These are phyloP conservation scores for Podotricha telesiphe DNA, from an alignment of 2,888 invertebrate species.

Conservation along the genomic window DNA sequence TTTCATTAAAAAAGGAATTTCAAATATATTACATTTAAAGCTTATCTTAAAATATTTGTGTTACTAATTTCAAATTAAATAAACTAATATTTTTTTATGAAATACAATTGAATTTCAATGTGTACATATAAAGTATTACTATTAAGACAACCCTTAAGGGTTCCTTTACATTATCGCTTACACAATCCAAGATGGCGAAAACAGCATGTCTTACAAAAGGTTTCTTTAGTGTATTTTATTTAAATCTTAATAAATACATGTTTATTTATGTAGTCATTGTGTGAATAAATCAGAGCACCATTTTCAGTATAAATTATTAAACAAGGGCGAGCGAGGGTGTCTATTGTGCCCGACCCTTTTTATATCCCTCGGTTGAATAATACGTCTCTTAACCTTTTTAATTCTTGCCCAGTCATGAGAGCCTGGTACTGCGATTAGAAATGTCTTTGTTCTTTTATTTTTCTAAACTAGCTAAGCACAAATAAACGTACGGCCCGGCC, in stretches of 20 bases:
- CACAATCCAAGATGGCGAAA: neutral
- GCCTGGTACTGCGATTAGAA: conserved; percentile 65
- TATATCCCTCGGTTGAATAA: conserved; percentile 51
- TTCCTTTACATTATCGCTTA: neutral
- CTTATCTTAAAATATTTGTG: too few species aligned
- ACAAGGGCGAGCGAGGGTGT: conserved; percentile 50
- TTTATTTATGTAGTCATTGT: conserved; percentile 28
- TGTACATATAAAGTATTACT: neutral
- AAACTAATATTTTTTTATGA: too few species aligned
- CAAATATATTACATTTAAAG: too few species aligned
- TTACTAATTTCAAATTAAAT: too few species aligned
- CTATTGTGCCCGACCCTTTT: conserved; percentile 56
- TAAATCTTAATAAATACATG: conserved; percentile 24
- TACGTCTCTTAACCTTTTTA: conserved; percentile 50
- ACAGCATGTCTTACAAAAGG: neutral
- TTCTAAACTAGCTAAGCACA: conserved; percentile 18
- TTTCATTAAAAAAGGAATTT: too few species aligned
- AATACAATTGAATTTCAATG: neutral
- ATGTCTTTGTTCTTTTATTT: conserved; percentile 46
- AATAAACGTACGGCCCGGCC: neutral
- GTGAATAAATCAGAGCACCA: conserved; percentile 43
- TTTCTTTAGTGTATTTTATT: conserved; percentile 20
- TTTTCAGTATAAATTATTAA: conserved; percentile 42
- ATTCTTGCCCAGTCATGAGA: conserved; percentile 55
- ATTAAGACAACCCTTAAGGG: neutral